Percentiles rank a stretch among this genome's conserved stretches.
These are phyloP conservation scores for Leptopilina syphax DNA, from an alignment of 2,888 invertebrate genomes.

Conservation along the genomic window DNA sequence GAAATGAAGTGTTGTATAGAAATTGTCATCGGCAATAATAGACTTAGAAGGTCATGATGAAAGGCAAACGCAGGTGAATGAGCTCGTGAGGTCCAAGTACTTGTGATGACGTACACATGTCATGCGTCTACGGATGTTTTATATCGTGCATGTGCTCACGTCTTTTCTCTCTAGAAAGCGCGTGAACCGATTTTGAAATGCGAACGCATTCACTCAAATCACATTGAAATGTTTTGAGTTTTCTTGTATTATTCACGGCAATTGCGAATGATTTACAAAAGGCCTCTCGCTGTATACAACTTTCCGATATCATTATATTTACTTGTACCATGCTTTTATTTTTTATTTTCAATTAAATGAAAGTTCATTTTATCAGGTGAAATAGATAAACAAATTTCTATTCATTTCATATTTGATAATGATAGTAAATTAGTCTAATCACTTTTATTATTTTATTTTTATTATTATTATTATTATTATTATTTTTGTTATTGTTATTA, in stretches of 20 bases:
- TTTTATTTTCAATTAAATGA: no score
- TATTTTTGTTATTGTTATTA: no score
- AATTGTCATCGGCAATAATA: conserved; percentile 5
- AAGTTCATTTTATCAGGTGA: no score
- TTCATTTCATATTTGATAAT: no score
- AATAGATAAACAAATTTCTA: no score
- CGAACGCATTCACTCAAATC: conserved; percentile 39
- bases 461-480: no score
- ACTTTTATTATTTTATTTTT: no score
- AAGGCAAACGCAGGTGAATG: conserved; percentile 31
- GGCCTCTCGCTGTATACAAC: not conserved
- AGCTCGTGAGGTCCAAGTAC: conserved; percentile 29
- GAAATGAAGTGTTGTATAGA: not conserved
- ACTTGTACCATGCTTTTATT: no score
- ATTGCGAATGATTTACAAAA: not conserved
- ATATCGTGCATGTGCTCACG: conserved; percentile 3
- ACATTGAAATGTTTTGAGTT: conserved; percentile 5
- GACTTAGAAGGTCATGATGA: conserved; percentile 17
- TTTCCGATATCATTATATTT: no score
- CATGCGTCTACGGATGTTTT: conserved; percentile 17
- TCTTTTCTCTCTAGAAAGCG: conserved; percentile 40
- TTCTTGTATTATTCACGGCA: not conserved
- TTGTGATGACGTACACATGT: conserved; percentile 28
- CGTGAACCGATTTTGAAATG: conserved; percentile 34
- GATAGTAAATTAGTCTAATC: no score